A percentile compares a stretch with the other conserved stretches of the same genome.
Conservation (phyloP, 2,113 vertebrate species). For the Cyphomyrus plagiostoma region DNA sequence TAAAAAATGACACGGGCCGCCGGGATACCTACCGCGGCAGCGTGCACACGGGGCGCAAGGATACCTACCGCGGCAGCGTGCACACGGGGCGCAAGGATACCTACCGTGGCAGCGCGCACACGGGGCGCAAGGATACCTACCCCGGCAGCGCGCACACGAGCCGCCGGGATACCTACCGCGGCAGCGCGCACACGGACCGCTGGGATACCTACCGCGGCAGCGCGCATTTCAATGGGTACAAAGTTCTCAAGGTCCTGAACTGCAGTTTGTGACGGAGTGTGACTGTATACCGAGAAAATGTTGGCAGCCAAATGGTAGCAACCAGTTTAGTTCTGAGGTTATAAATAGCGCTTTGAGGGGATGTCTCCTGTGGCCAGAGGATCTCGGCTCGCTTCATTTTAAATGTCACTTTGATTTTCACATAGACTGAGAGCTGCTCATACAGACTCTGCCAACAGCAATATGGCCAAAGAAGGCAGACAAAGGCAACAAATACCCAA, state of each 20-base stretch:
- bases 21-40: neutral
- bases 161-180: no score
- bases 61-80: no score
- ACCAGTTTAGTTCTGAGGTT: slow-evolving; percentile 34
- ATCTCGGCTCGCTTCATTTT: slow-evolving; percentile 28
- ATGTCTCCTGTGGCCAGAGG: slow-evolving; percentile 24
- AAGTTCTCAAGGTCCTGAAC: slow-evolving; percentile 13
- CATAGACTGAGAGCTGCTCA: slow-evolving; percentile 5
- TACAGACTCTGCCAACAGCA: neutral
- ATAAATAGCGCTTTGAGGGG: slow-evolving; percentile 49
- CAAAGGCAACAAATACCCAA: slow-evolving; percentile 14
- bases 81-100: neutral
- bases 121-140: neutral
- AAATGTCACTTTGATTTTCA: slow-evolving; percentile 28
- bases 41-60: no score
- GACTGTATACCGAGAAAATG: slow-evolving; percentile 47
- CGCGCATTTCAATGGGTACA: slow-evolving; percentile 26
- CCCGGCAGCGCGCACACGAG: neutral
- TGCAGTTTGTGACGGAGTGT: slow-evolving; percentile 30
- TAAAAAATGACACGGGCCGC: neutral
- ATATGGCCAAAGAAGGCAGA: slow-evolving; percentile 10
- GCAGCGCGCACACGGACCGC: neutral
- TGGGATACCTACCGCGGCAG: neutral
- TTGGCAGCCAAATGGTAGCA: slow-evolving; percentile 43
- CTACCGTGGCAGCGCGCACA: neutral